A percentile compares a stretch with the other conserved stretches of the same genome.
phyloP scores from a whole-genome alignment of 2,888 invertebrate species.

The Autographa pulchrina region DNA sequence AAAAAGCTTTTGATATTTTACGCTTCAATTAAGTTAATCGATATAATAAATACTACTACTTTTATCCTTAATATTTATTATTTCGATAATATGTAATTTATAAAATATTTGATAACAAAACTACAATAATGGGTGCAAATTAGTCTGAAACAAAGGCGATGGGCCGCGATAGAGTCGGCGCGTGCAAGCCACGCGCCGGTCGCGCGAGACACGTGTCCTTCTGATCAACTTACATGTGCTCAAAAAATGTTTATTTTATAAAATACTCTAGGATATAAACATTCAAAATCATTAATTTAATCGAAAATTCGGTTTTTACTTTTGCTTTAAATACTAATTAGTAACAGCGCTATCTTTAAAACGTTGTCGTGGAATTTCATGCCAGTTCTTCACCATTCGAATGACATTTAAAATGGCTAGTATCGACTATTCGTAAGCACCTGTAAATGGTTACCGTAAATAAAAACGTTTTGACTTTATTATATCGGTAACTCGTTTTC shows the following conservation, averaged over 20 bases:
- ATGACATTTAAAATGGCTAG: slow-evolving; percentile 5
- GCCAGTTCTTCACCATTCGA: background rate
- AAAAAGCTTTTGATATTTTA: background rate
- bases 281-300: background rate
- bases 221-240: slow-evolving; percentile 11
- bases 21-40: slow-evolving; percentile 8
- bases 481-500: slow-evolving; percentile 1
- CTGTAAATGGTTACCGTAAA: slow-evolving; percentile 11
- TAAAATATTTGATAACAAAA: background rate
- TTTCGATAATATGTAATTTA: background rate
- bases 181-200: slow-evolving; percentile 70
- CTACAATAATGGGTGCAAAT: slow-evolving; percentile 3
- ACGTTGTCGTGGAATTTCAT: background rate
- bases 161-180: slow-evolving; percentile 54
- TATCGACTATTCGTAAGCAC: slow-evolving; percentile 11
- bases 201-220: slow-evolving; percentile 40
- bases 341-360: slow-evolving; percentile 1
- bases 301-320: background rate
- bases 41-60: background rate
- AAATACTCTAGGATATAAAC: background rate
- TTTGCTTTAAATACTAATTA: background rate
- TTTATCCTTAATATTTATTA: background rate
- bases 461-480: slow-evolving; percentile 13
- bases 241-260: background rate
- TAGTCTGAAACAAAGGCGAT: slow-evolving; percentile 63